A percentile compares a stretch with the other conserved stretches of the same genome.
phyloP scores from a whole-genome alignment of 1,140 invertebrate species.

The Xylocopa sonorina region DNA sequence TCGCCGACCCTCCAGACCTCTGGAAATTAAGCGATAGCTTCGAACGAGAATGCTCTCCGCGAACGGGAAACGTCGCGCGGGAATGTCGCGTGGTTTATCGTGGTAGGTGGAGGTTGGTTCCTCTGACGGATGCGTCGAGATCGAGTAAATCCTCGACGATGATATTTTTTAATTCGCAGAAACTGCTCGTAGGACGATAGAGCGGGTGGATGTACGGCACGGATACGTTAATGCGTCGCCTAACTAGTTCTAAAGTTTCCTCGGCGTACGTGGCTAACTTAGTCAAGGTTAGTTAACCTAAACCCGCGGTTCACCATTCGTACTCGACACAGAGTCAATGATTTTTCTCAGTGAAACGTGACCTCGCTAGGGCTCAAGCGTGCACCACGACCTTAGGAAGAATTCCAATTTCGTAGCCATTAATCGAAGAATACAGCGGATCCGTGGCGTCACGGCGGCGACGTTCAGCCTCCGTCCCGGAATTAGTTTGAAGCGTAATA shows the following conservation, averaged over 20 bases:
- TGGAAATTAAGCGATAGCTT: slow-evolving; percentile 28
- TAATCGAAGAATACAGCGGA: slow-evolving; percentile 16
- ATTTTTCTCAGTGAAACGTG: not conserved
- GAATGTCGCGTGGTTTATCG: not conserved
- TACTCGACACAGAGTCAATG: not conserved
- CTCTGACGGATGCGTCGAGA: not conserved
- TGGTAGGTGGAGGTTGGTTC: not conserved
- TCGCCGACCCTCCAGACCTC: not conserved
- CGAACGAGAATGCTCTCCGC: not conserved
- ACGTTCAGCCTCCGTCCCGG: too few relatives aligned
- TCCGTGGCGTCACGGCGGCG: slow-evolving; percentile 2
- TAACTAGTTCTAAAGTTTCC: not conserved
- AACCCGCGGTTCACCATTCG: too few relatives aligned
- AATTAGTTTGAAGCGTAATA: slow-evolving; percentile 43
- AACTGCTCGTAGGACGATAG: not conserved
- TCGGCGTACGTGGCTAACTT: not conserved
- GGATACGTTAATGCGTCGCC: not conserved
- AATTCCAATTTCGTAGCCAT: slow-evolving; percentile 4
- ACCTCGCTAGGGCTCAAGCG: not conserved
- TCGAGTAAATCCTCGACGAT: not conserved
- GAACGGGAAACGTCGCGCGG: not conserved
- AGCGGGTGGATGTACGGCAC: not conserved
- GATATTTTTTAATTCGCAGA: not conserved
- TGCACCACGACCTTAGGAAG: not conserved
- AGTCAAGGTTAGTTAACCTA: too few relatives aligned